Base-by-base conservation (phyloP, 2,888 invertebrate genomes). In the Lasioglossum pauxillum region DNA sequence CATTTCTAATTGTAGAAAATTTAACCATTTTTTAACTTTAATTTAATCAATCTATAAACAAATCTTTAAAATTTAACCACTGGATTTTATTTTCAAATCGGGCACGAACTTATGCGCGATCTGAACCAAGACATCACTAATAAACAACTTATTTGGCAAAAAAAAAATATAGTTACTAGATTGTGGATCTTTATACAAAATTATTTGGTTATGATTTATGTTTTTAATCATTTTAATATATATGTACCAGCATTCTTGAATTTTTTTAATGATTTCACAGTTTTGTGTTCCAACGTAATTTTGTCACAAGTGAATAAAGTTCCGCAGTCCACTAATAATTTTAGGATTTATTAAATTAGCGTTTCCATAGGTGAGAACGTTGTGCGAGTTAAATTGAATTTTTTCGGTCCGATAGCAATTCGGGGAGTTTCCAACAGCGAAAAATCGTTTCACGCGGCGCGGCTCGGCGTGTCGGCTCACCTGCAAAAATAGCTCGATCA, bases 401-500 rank as follows among this genome's bases (percentile, higher is more conserved):
- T 46, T 73, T 71, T 75, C 38, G 67, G 76, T 27, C 46, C 38
- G 69, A 75, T 46, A 53, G 31, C 75, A 31, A 82, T 80, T 86
- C 77, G 72, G 72, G 44, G 60, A 80, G 77, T 85, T 77, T 80
- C 46, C 75, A 84, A 74, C 78, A 80, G 82, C 82, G 80, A 85
- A 87, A 85, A 82, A 83, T 87, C 78, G 86, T 86, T 85, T 78
- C 78, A 83, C 74, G 73, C 74, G 35, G 49, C 49, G 46, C 46
- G 46, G 16, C 46, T 2, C 49, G 49, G 60, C 67, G 77, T 78
- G 80, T 80, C 80, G 86, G 82, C 76, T 83, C 90, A 90, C 91
- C 89, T 86, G 87, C 90, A 82, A 90, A 91, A 91, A 87, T 89
- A 90, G 91, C 91, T 91, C 88, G 84, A 91, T 91, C 89, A 90